Base-by-base conservation (phyloP, 1,140 invertebrate species). In the Halyomorpha halys region DNA sequence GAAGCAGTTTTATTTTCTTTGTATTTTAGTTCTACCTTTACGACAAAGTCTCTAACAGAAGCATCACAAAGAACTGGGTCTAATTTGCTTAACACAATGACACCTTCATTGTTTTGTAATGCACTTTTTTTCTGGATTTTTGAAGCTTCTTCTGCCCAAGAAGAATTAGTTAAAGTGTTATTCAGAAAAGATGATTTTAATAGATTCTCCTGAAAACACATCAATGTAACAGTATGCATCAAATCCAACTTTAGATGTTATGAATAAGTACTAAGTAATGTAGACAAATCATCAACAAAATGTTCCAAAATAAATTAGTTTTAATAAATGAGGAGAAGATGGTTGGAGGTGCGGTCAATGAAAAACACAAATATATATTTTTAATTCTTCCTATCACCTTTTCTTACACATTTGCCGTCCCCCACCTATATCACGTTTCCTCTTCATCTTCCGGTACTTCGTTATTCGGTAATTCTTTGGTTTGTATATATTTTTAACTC, bases 11-110 rank as follows among this genome's bases (percentile, higher is more conserved):
- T 56, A 49, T 63, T 47, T 39, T 70, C 70, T 65, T 68, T 70
- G 59, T 68, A 69, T 61, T 70, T 69, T n/a, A 71, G 49, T 39
- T 71, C 70, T 25, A 71, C 68, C 66, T 70, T 67, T 21, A 71
- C 62, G 13, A 71, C 53, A 27, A 69, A 64, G 64, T 71, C 69
- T 64, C 68, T 65, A 54, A 62, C 51, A 44, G 59, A 63, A n/a
- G 47, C 18, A 34, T 61, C 59, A 16, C 25, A 21, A 13, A 67
- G 23, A 30, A 39, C 19, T 44, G 60, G 16, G 47, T 59, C 62
- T 16, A 68, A 59, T 56, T 69, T 69, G 49, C 67, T 65, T 27
- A 69, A 51, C 21, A 69, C 68, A 39, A 69, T 66, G 3, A 69
- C 65, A 30, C 68, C 63, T 34, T 65, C 65, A 39, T 62, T 61